Conservation (phyloP, 2,888 invertebrate species). For the Tipula vernalis region DNA sequence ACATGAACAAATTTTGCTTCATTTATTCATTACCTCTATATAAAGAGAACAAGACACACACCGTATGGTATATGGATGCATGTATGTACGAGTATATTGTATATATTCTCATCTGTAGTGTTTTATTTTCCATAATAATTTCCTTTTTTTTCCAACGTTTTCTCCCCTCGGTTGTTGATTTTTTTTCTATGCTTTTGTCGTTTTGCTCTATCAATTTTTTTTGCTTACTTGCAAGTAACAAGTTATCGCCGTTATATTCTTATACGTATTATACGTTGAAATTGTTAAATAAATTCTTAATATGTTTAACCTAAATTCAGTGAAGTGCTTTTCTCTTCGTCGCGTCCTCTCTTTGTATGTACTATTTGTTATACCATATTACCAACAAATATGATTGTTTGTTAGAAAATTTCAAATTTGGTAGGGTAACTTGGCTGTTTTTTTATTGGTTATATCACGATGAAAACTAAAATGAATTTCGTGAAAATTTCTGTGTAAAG, state of each 20-base stretch:
- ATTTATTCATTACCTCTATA: background rate
- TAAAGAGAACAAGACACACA: background rate
- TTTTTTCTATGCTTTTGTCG: background rate
- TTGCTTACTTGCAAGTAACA: background rate
- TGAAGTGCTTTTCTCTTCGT: background rate
- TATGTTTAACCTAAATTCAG: background rate
- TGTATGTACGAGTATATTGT: background rate
- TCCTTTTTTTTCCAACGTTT: background rate
- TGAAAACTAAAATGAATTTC: background rate
- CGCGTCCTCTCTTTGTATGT: background rate
- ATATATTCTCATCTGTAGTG: background rate
- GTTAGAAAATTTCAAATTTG: background rate
- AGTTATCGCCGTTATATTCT: background rate
- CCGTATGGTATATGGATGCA: background rate
- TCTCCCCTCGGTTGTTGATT: background rate
- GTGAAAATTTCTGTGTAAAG: background rate
- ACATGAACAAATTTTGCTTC: background rate
- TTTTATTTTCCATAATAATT: background rate
- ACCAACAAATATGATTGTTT: background rate
- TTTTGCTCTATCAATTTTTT: background rate
- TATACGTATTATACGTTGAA: background rate
- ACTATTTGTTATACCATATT: background rate
- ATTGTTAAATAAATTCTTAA: background rate
- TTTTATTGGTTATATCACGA: background rate
- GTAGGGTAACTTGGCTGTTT: background rate